Evolutionary conservation across 92 coral and sea anemone genomes (phyloP).

Genomic region (Micromussa lordhowensis): DNA sequence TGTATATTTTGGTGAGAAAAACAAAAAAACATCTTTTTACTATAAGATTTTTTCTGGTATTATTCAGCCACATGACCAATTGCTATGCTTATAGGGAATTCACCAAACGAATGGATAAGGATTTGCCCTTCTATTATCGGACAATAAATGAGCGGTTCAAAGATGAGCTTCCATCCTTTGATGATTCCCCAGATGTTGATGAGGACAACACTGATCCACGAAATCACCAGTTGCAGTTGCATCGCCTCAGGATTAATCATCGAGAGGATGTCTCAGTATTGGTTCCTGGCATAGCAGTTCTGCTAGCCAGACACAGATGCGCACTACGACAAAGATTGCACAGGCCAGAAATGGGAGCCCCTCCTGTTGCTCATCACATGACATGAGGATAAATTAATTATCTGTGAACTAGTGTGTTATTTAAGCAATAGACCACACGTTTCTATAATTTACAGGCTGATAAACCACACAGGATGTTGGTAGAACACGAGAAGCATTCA

Average conservation of each 20-base stretch:
- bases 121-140: slow-evolving; percentile 66
- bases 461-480: too few species aligned
- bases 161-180: slow-evolving; percentile 70
- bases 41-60: too few species aligned
- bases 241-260: slow-evolving; percentile 59
- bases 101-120: slow-evolving; percentile 65
- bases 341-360: slow-evolving; percentile 44
- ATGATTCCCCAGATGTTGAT: slow-evolving; percentile 62
- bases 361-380: slow-evolving; percentile 28
- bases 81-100: slow-evolving; percentile 45
- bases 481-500: too few species aligned
- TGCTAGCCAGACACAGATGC: slow-evolving; percentile 56
- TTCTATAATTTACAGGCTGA: too few species aligned
- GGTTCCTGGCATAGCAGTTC: slow-evolving; percentile 58
- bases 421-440: too few species aligned
- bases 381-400: too few species aligned
- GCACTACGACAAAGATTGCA: slow-evolving; percentile 67
- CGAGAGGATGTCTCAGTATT: slow-evolving; percentile 74
- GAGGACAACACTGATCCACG: slow-evolving; percentile 47
- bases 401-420: too few species aligned
- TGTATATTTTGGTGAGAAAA: too few species aligned
- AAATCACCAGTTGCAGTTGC: slow-evolving; percentile 75
- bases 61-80: too few species aligned
- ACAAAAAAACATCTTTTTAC: too few species aligned
- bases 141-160: slow-evolving; percentile 63